Evolutionary conservation across 37 sponge, comb jelly and placozoan species (phyloP).

Genomic region (Petrosia ficiformis): DNA sequence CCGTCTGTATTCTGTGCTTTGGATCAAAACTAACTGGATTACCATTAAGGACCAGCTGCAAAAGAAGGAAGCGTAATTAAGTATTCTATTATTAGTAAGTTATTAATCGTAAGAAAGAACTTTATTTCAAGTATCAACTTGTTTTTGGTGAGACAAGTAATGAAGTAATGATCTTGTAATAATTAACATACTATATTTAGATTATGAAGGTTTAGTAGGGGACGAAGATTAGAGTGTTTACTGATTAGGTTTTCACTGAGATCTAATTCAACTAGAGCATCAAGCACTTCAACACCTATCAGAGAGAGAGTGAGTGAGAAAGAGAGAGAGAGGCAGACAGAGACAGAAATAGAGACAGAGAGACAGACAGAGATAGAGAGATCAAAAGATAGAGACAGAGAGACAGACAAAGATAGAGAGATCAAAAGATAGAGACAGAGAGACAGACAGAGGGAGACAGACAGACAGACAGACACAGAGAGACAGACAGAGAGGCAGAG

Average conservation of each 20-base stretch:
- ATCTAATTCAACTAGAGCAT: conserved; percentile 50
- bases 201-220: conserved; percentile 44
- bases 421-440: not conserved
- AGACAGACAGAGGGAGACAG: not conserved
- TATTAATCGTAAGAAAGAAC: not conserved
- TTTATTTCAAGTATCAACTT: not conserved
- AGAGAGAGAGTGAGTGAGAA: too few relatives aligned
- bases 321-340: not conserved
- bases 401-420: not conserved
- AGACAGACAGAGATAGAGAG: not conserved
- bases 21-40: conserved; percentile 59
- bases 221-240: conserved; percentile 15
- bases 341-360: too few relatives aligned
- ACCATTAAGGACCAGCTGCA: conserved; percentile 22
- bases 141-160: not conserved
- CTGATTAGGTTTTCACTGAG: conserved; percentile 52
- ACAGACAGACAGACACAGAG: not conserved
- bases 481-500: not conserved
- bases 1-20: conserved; percentile 43
- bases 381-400: not conserved
- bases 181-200: conserved; percentile 23
- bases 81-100: not conserved
- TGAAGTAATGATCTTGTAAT: not conserved
- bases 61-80: not conserved
- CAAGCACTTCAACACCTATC: conserved; percentile 56